Evolutionary conservation across 2,113 vertebrate species (phyloP).

Genomic region (Globicephala melas): DNA sequence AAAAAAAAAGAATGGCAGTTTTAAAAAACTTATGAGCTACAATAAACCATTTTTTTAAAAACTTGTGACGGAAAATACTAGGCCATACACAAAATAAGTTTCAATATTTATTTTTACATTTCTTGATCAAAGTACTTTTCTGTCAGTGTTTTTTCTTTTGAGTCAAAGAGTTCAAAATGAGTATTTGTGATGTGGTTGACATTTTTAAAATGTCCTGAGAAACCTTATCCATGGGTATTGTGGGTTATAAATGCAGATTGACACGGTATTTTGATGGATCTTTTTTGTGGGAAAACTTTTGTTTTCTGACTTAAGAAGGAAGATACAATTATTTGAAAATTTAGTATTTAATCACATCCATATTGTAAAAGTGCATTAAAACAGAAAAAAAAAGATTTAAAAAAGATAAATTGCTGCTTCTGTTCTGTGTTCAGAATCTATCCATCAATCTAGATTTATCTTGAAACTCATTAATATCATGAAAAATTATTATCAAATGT

Average conservation of each 20-base stretch:
- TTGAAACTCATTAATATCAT: not conserved
- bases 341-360: conserved; percentile 26
- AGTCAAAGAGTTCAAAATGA: conserved; percentile 64
- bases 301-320: conserved; percentile 40
- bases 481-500: not conserved
- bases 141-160: conserved; percentile 40
- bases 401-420: not conserved
- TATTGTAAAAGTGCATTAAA: not conserved
- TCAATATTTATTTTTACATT: conserved; percentile 46
- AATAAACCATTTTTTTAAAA: conserved; percentile 42
- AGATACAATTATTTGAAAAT: conserved; percentile 46
- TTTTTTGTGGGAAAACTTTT: conserved; percentile 63
- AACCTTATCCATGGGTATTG: conserved; percentile 42
- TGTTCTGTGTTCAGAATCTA: not conserved
- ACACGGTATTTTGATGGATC: conserved; percentile 56
- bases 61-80: conserved; percentile 37
- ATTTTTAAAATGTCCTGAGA: conserved; percentile 72
- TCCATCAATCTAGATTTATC: not conserved
- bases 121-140: conserved; percentile 46
- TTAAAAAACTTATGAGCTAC: not conserved
- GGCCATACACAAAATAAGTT: not conserved
- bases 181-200: conserved; percentile 71
- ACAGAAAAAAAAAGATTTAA: not conserved
- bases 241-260: conserved; percentile 63
- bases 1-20: not conserved